Conservation (phyloP, 2,797 vertebrate genomes). For the Tinamus major region DNA sequence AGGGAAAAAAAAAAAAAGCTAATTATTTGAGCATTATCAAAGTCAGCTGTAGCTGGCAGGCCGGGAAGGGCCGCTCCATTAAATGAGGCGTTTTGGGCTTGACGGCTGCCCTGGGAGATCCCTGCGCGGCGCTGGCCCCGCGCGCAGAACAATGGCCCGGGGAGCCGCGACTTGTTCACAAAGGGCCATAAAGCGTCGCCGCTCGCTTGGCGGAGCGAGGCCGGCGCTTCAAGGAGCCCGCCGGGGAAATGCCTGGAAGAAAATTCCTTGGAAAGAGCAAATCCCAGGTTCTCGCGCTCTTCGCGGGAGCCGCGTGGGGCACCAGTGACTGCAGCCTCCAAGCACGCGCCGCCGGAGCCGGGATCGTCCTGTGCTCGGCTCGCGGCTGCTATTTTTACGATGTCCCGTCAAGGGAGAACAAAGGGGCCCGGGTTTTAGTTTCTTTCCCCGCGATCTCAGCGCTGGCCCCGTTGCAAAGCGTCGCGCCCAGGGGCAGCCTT, state of each 20-base stretch:
- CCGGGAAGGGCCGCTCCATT: constrained; percentile 63
- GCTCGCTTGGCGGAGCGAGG: constrained; percentile 25
- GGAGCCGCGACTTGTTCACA: constrained; percentile 65
- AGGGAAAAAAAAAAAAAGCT: not conserved
- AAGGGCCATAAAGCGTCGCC: constrained; percentile 66
- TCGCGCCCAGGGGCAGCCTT: not conserved
- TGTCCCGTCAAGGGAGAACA: constrained; percentile 70
- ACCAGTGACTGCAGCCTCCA: constrained; percentile 58
- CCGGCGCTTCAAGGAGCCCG: constrained; percentile 63
- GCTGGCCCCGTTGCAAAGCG: constrained; percentile 62
- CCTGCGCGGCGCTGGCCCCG: constrained; percentile 51
- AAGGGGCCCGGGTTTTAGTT: constrained; percentile 50
- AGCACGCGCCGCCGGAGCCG: constrained; percentile 45
- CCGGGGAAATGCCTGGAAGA: constrained; percentile 61
- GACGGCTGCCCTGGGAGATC: constrained; percentile 69
- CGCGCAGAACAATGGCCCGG: constrained; percentile 65
- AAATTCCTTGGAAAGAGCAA: constrained; percentile 75
- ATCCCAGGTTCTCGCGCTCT: constrained; percentile 67
- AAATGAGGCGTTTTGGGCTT: constrained; percentile 67
- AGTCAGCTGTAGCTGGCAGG: constrained; percentile 66
- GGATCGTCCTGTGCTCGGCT: constrained; percentile 53
- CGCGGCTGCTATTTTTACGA: constrained; percentile 70
- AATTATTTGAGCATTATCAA: constrained; percentile 70
- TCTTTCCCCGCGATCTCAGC: constrained; percentile 37
- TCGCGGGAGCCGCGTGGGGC: not conserved